Evolutionary conservation across 2,113 vertebrate species (phyloP).

Genomic region (Saguinus imperator): DNA sequence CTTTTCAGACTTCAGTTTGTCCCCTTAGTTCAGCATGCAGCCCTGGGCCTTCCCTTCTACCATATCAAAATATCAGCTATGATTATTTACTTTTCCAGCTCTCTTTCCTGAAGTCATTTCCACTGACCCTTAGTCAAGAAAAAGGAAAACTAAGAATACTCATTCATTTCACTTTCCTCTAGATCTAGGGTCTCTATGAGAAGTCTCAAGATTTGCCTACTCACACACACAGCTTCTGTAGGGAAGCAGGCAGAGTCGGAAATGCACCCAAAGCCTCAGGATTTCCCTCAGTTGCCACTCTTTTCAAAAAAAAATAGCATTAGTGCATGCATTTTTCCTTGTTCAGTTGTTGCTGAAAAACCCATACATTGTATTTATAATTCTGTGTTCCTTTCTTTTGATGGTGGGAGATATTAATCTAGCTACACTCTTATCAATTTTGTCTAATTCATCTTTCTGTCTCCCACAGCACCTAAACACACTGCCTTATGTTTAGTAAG

Average conservation of each 20-base stretch:
- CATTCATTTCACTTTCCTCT: neutral
- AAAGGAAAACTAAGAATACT: neutral
- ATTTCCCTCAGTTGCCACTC: neutral
- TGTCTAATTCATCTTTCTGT: conserved; percentile 22
- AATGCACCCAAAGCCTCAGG: neutral
- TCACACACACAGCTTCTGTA: neutral
- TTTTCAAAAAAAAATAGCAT: neutral
- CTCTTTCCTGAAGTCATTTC: conserved; percentile 40
- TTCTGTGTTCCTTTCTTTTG: conserved; percentile 47
- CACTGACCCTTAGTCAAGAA: neutral
- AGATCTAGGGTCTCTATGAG: neutral
- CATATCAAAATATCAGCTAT: neutral
- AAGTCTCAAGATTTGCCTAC: neutral
- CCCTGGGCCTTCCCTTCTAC: neutral
- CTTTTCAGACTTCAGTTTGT: neutral
- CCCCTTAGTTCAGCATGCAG: neutral
- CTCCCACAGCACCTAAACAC: neutral
- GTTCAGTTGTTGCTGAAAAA: neutral
- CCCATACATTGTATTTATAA: neutral
- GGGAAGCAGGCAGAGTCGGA: neutral
- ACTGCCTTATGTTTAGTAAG: neutral
- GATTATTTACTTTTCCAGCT: conserved; percentile 9
- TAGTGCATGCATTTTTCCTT: neutral
- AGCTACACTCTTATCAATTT: conserved; percentile 40
- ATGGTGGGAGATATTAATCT: conserved; percentile 29